phyloP scores from a whole-genome alignment of 2,888 invertebrate species.

The Hylaea fasciaria region DNA sequence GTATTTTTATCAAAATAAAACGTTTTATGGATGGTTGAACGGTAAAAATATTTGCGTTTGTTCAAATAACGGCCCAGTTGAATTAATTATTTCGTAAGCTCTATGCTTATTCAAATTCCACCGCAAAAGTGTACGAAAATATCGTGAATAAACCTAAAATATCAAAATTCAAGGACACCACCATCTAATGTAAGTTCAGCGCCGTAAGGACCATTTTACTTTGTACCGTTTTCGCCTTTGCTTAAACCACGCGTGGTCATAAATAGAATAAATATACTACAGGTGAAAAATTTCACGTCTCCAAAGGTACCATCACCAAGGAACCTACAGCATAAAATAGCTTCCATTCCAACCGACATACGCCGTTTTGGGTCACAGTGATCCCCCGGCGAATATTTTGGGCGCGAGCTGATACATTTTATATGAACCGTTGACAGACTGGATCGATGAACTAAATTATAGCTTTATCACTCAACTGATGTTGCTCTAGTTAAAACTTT shows the following conservation, averaged over 20 bases:
- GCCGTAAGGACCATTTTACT: too few species aligned
- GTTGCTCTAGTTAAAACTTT: background rate
- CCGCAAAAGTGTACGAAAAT: too few species aligned
- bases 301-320: background rate
- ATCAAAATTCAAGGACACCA: too few species aligned
- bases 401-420: constrained; percentile 17
- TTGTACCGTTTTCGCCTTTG: too few species aligned
- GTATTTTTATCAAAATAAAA: background rate
- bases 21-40: background rate
- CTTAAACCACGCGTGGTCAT: too few species aligned
- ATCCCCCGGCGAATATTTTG: constrained; percentile 7
- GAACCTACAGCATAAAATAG: background rate
- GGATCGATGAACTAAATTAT: constrained; percentile 7
- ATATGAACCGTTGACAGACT: constrained; percentile 14
- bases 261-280: too few species aligned
- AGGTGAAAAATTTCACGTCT: too few species aligned
- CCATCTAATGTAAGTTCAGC: too few species aligned
- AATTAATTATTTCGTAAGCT: too few species aligned
- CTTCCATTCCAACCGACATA: background rate
- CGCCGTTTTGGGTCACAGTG: constrained; percentile 12
- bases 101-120: too few species aligned
- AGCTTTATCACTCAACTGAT: background rate
- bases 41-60: background rate
- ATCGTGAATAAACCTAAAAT: too few species aligned
- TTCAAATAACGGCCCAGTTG: background rate